A percentile compares a stretch with the other conserved stretches of the same genome.
Evolutionary conservation across 2,888 invertebrate genomes (phyloP).

Genomic region (Conistra vaccinii): DNA sequence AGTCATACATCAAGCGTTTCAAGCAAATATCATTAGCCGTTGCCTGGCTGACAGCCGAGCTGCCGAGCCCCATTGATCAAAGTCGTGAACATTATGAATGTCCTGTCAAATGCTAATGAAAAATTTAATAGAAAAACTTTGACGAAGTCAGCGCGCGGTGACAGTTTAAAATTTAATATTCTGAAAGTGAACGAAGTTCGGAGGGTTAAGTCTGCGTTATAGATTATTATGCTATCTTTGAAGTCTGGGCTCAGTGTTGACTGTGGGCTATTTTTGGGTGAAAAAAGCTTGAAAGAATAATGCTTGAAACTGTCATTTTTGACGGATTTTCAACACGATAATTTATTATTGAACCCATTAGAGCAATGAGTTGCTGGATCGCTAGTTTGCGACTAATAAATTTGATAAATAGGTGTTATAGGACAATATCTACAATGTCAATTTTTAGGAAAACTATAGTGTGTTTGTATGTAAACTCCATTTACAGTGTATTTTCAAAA

Average conservation of each 20-base stretch:
- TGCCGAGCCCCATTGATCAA: conserved; percentile 81
- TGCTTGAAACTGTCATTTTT: background rate
- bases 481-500: background rate
- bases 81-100: conserved; percentile 87
- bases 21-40: conserved; percentile 66
- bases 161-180: conserved; percentile 87
- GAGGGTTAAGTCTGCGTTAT: conserved; percentile 63
- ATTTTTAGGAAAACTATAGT: background rate
- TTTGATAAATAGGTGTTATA: background rate
- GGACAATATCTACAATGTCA: background rate
- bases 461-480: background rate
- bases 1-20: conserved; percentile 60
- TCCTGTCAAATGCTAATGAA: conserved; percentile 87
- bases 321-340: background rate
- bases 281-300: background rate
- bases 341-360: conserved; percentile 17
- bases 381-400: background rate
- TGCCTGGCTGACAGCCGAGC: conserved; percentile 59
- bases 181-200: conserved; percentile 68
- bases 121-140: conserved; percentile 90
- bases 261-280: conserved; percentile 10
- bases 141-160: conserved; percentile 82
- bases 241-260: conserved; percentile 16
- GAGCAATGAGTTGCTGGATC: conserved; percentile 10
- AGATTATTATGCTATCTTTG: conserved; percentile 59